A percentile compares a stretch with the other conserved stretches of the same genome.
Evolutionary conservation across 1,140 invertebrate genomes (phyloP).

Genomic region (Cyrtorhinus lividipennis): DNA sequence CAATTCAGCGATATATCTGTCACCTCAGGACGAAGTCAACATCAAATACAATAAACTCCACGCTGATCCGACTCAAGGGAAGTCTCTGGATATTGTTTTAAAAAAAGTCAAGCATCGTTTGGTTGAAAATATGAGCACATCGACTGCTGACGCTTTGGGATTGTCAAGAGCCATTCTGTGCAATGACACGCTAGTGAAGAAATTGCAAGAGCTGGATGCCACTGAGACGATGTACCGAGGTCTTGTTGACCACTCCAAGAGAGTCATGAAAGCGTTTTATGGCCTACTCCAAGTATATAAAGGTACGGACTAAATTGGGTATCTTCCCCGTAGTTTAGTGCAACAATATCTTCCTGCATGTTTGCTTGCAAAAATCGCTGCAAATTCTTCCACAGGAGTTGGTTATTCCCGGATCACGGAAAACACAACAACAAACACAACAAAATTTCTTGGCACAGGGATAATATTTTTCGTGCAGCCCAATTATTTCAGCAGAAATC

Average conservation of each 20-base stretch:
- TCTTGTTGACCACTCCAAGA: slow-evolving; percentile 80
- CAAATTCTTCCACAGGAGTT: too few species aligned
- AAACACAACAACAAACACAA: too few species aligned
- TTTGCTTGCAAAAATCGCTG: too few species aligned
- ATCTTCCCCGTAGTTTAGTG: too few species aligned
- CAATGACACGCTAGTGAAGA: slow-evolving; percentile 93
- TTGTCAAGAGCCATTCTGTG: slow-evolving; percentile 91
- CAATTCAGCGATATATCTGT: too few species aligned
- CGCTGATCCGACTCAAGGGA: slow-evolving; percentile 88
- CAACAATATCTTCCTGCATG: too few species aligned
- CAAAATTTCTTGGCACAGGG: too few species aligned
- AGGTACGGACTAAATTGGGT: too few species aligned
- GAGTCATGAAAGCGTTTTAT: slow-evolving; percentile 55
- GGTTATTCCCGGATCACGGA: too few species aligned
- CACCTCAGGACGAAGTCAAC: slow-evolving; percentile 62
- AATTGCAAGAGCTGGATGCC: slow-evolving; percentile 79
- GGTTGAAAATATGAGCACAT: slow-evolving; percentile 92
- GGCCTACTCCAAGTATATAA: slow-evolving; percentile 57
- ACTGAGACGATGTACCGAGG: slow-evolving; percentile 81
- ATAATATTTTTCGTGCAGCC: too few species aligned
- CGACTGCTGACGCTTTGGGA: slow-evolving; percentile 92
- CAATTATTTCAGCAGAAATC: too few species aligned
- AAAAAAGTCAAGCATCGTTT: slow-evolving; percentile 96
- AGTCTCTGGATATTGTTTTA: slow-evolving; percentile 86
- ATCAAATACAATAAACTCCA: slow-evolving; percentile 98